phyloP scores from a whole-genome alignment of 2,797 vertebrate species.

The Chromis chromis region DNA sequence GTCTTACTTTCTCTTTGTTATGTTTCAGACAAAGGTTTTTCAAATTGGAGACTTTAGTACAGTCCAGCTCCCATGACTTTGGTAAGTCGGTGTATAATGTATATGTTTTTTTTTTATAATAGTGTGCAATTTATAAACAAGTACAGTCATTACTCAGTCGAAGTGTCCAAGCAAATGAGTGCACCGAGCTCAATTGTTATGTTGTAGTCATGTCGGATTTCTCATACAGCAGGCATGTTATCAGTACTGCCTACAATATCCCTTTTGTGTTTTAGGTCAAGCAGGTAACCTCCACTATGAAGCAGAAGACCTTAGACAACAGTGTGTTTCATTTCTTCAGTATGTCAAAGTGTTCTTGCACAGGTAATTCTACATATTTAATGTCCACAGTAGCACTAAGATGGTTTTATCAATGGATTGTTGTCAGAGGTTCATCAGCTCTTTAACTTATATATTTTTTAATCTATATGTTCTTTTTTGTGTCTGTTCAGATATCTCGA shows the following conservation, averaged over 20 bases:
- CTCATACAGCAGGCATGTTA: slow-evolving; percentile 4
- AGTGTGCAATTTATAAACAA: neutral
- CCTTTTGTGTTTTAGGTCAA: slow-evolving; percentile 84
- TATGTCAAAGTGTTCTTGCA: slow-evolving; percentile 95
- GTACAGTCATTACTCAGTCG: neutral
- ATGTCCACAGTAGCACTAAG: neutral
- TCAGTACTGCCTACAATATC: neutral
- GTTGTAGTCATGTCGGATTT: slow-evolving; percentile 2
- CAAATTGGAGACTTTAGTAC: slow-evolving; percentile 88
- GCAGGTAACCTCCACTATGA: slow-evolving; percentile 90
- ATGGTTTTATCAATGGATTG: neutral
- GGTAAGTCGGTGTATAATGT: slow-evolving; percentile 85
- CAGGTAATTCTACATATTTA: slow-evolving; percentile 84
- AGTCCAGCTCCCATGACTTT: slow-evolving; percentile 90
- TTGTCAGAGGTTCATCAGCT: neutral
- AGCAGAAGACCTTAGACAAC: slow-evolving; percentile 89
- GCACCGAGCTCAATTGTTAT: neutral
- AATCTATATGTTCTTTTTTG: neutral
- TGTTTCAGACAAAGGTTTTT: slow-evolving; percentile 90
- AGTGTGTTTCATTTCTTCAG: slow-evolving; percentile 92
- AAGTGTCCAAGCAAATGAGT: neutral
- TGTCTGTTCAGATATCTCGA: slow-evolving; percentile 64
- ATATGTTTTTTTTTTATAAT: neutral
- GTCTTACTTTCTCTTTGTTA: slow-evolving; percentile 23
- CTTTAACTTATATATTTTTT: slow-evolving; percentile 16